These are phyloP conservation scores for Ameiurus melas DNA, from an alignment of 2,113 vertebrate species.

Conservation along the genomic window DNA sequence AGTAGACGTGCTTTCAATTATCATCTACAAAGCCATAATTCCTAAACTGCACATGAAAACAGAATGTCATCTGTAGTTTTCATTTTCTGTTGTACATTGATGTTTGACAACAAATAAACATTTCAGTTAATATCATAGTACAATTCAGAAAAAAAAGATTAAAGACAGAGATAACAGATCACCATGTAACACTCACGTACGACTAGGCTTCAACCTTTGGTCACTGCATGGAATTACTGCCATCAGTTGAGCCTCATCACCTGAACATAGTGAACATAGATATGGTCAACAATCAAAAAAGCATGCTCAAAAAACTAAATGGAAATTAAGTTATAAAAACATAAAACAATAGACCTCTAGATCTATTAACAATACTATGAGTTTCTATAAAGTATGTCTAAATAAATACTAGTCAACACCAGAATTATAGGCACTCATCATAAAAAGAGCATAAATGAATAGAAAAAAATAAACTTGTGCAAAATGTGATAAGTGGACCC, in stretches of 20 bases:
- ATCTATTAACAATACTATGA: background rate
- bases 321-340: background rate
- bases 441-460: background rate
- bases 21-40: background rate
- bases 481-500: background rate
- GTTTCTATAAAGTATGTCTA: background rate
- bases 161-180: background rate
- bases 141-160: too few species aligned
- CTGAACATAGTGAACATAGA: conserved; percentile 68
- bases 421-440: background rate
- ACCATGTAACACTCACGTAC: conserved; percentile 82
- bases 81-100: background rate
- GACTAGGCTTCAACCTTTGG: conserved; percentile 87
- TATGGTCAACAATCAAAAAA: background rate
- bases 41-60: background rate
- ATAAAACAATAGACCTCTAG: background rate
- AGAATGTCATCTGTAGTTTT: background rate
- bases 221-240: conserved; percentile 96
- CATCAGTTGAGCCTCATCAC: conserved; percentile 89
- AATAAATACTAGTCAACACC: background rate
- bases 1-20: background rate
- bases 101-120: background rate
- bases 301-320: background rate
- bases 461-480: background rate
- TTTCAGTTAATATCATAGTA: background rate